Evolutionary conservation across 2,113 vertebrate species (phyloP).

Genomic region (Arenaria interpres): DNA sequence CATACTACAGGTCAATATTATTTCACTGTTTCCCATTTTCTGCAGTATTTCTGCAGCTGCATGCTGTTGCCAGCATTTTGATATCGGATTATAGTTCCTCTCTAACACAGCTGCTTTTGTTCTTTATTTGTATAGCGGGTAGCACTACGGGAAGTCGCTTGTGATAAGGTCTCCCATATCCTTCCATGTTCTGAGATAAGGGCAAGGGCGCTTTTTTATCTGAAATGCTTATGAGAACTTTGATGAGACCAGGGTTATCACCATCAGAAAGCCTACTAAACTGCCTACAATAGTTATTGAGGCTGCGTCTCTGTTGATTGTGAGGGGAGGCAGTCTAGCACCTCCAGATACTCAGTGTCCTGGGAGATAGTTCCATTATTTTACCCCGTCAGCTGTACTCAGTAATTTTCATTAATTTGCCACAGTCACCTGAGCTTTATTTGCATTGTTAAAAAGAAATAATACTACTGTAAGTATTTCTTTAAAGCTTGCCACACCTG

Average conservation of each 20-base stretch:
- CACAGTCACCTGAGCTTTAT: background rate
- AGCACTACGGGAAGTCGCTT: background rate
- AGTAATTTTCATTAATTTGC: background rate
- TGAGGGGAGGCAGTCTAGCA: background rate
- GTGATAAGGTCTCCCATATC: background rate
- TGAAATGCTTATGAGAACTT: background rate
- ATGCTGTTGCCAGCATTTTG: background rate
- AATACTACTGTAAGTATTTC: background rate
- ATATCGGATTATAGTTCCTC: background rate
- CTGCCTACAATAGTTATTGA: background rate
- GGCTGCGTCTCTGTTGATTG: background rate
- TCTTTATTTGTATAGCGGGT: background rate
- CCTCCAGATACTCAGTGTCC: background rate
- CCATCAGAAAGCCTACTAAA: background rate
- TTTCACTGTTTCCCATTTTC: background rate
- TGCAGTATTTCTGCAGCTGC: background rate
- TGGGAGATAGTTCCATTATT: background rate
- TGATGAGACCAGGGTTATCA: background rate
- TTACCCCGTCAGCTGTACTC: background rate
- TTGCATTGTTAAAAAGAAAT: conserved; percentile 9
- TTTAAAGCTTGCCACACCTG: background rate
- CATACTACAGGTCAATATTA: background rate
- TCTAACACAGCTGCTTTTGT: background rate
- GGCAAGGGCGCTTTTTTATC: background rate
- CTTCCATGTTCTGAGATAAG: conserved; percentile 10